Conservation (phyloP, 2,113 vertebrate species). For the Callorhinus ursinus region DNA sequence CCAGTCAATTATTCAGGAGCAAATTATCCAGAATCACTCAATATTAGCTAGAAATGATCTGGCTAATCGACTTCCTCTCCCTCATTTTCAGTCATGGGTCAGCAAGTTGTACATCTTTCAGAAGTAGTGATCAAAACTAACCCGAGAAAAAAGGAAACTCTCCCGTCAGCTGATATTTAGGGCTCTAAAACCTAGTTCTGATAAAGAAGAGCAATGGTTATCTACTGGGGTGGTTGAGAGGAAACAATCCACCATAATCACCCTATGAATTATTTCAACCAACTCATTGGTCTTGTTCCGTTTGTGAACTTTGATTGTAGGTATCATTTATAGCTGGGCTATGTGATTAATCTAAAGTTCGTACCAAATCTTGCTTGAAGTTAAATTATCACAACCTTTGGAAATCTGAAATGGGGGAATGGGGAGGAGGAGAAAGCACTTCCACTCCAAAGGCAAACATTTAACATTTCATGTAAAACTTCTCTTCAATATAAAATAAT, state of each 20-base stretch:
- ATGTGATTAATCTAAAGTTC: not conserved
- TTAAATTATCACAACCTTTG: not conserved
- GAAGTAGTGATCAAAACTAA: not conserved
- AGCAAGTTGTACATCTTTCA: not conserved
- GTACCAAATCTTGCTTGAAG: not conserved
- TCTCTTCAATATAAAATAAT: not conserved
- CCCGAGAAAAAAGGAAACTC: not conserved
- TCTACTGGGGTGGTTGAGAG: not conserved
- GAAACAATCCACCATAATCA: not conserved
- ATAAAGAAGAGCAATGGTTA: not conserved
- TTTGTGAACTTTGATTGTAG: not conserved
- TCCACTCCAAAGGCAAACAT: not conserved
- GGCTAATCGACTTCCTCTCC: not conserved
- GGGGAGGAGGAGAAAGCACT: not conserved
- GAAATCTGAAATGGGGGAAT: not conserved
- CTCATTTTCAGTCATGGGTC: slow-evolving; percentile 23
- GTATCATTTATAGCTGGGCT: not conserved
- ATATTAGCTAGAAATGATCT: slow-evolving; percentile 2
- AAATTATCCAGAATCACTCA: slow-evolving; percentile 2
- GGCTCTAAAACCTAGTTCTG: not conserved
- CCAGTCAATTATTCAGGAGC: not conserved
- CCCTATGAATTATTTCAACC: not conserved
- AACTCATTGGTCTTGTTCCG: not conserved
- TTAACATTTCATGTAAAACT: not conserved
- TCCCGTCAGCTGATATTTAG: not conserved